Conservation (phyloP, 1,140 invertebrate genomes). For the Bombus soroeensis region DNA sequence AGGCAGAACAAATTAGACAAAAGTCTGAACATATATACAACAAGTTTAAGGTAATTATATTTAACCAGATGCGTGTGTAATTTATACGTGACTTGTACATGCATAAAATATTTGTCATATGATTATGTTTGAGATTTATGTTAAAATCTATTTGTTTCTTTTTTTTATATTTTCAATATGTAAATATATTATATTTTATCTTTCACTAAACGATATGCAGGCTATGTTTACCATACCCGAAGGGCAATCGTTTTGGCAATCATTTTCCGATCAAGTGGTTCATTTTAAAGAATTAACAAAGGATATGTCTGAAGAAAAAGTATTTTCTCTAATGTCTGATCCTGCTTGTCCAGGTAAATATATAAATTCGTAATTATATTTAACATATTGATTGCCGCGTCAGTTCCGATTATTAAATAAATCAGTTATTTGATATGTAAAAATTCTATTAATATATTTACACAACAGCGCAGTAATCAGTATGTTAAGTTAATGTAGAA, state of each 20-base stretch:
- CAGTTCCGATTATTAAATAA: background rate
- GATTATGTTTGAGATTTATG: background rate
- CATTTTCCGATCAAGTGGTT: constrained; percentile 84
- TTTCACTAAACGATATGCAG: constrained; percentile 67
- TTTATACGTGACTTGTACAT: background rate
- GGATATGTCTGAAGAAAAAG: constrained; percentile 83
- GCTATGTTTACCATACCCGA: constrained; percentile 82
- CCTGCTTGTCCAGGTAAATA: constrained; percentile 75
- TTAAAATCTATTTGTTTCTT: background rate
- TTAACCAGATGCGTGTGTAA: constrained; percentile 22
- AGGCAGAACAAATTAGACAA: constrained; percentile 86
- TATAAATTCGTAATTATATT: background rate
- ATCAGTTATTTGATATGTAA: background rate
- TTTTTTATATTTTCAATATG: background rate
- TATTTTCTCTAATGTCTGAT: constrained; percentile 83
- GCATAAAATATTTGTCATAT: background rate
- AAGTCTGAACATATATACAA: constrained; percentile 87
- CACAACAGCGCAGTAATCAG: background rate
- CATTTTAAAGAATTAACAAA: constrained; percentile 84
- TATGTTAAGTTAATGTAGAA: background rate
- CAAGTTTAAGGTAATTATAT: constrained; percentile 84
- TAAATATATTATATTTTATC: constrained; percentile 47
- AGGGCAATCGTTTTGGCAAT: constrained; percentile 84
- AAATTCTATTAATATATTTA: background rate
- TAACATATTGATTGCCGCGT: background rate